These are phyloP conservation scores for Polymixis flavicincta DNA, from an alignment of 2,888 invertebrate species.

Conservation along the genomic window DNA sequence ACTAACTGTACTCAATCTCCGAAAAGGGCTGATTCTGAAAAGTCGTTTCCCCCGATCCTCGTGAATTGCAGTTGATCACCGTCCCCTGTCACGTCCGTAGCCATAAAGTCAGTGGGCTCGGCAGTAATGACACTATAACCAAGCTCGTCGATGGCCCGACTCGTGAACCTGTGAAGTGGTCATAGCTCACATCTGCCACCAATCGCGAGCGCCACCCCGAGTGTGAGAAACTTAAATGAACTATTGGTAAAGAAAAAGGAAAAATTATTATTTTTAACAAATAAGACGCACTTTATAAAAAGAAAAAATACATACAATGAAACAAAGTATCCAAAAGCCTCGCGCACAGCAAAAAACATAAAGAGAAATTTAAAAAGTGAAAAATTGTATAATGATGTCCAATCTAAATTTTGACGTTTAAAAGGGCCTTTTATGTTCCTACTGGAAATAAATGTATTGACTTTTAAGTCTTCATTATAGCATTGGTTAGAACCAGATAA, in stretches of 20 bases:
- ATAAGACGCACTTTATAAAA: neutral
- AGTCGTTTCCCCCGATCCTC: slow-evolving; percentile 26
- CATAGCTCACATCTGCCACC: slow-evolving; percentile 57
- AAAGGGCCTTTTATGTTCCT: too few relatives aligned
- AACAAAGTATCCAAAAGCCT: too few relatives aligned
- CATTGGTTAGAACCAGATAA: neutral
- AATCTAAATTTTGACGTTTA: too few relatives aligned
- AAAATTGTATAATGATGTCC: too few relatives aligned
- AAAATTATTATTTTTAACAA: neutral
- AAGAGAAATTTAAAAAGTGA: too few relatives aligned
- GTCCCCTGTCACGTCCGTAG: slow-evolving; percentile 43
- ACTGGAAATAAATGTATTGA: too few relatives aligned
- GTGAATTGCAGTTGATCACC: slow-evolving; percentile 55
- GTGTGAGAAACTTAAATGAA: slow-evolving; percentile 15
- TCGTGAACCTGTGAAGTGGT: slow-evolving; percentile 34
- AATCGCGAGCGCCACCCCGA: neutral
- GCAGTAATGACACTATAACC: slow-evolving; percentile 50
- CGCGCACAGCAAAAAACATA: too few relatives aligned
- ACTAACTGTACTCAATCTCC: slow-evolving; percentile 36
- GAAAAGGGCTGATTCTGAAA: slow-evolving; percentile 46
- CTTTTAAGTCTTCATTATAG: neutral
- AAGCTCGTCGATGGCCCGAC: slow-evolving; percentile 47
- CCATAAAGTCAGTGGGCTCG: slow-evolving; percentile 48
- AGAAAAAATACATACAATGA: neutral
- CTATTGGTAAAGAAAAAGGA: neutral